Base-by-base conservation (phyloP, 2,113 vertebrate genomes). In the Notarius quadriscutis region DNA sequence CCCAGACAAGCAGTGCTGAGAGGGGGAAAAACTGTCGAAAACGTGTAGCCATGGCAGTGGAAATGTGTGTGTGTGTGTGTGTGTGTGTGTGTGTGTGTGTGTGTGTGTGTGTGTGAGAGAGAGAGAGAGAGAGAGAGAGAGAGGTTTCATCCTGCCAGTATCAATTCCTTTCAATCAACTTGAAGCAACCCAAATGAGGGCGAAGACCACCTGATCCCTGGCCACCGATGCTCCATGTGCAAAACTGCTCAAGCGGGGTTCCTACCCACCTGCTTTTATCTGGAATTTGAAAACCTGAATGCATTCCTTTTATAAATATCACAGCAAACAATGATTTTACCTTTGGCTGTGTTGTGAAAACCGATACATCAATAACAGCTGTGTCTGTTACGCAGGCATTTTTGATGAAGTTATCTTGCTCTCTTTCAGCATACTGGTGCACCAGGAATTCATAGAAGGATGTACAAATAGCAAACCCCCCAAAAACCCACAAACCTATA, bases 131-230 rank as follows among this genome's bases (percentile, higher is more conserved):
- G 18, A 22, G 12, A 27, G 57, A n/a, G 55, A 60, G 41, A 17
- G 75, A 18, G 57, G 55, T 48, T 85, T 34, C 55, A 85, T 62
- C 22, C 79, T 74, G 86, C 69, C 86, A 82, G 67, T 22, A 62
- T 87, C 78, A 82, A 82, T 87, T 82, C 65, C 53, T 15, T 74
- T 81, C 80, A 82, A 81, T 86, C 85, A 86, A 22, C 63, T 48
- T 57, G 48, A 72, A 81, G 63, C 78, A 60, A n/a, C 51, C 48
- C 65, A 72, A 72, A 50, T 58, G 48, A 72, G 65, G 63, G 53
- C 53, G 50, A 58, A 80, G 67, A 72, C 79, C 55, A 87, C 86
- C 86, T 82, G 79, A 74, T 72, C 79, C 67, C 67, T 7, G 55
- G 53, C 62, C 50, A 48, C 34, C 10, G 5, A 53, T 15, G 50